A percentile compares a stretch with the other conserved stretches of the same genome.
These are phyloP conservation scores for Protophormia terraenovae DNA, from an alignment of 2,888 invertebrate species.

Conservation along the genomic window DNA sequence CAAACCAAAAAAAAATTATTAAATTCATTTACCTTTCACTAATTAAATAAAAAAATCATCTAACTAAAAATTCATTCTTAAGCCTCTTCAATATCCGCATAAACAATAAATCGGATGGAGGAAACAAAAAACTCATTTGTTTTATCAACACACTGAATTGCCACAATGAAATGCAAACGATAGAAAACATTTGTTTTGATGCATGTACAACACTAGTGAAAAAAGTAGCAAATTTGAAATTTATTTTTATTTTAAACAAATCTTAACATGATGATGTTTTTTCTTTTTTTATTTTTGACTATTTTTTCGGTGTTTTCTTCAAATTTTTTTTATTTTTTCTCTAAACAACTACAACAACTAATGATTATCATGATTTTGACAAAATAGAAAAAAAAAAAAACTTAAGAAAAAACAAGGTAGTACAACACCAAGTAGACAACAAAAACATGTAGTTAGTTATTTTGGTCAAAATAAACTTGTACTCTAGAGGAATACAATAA, in stretches of 20 bases:
- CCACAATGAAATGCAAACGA: conserved; percentile 44
- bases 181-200: conserved; percentile 59
- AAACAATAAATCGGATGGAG: conserved; percentile 1
- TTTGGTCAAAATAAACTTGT: conserved; percentile 55
- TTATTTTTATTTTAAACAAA: conserved; percentile 61
- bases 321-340: not conserved
- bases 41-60: no score
- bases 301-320: conserved; percentile 17
- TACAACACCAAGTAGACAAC: conserved; percentile 41
- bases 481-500: conserved; percentile 6
- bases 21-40: no score
- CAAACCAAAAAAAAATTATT: no score
- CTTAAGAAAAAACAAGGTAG: not conserved
- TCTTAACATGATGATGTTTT: conserved; percentile 53
- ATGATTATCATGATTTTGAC: conserved; percentile 61
- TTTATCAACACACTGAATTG: conserved; percentile 40
- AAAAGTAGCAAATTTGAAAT: conserved; percentile 62
- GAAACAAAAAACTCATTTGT: conserved; percentile 33
- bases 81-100: not conserved
- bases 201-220: conserved; percentile 52
- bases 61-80: no score
- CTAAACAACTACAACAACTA: conserved; percentile 65
- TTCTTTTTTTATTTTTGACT: not conserved
- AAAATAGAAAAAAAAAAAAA: not conserved
- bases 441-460: conserved; percentile 50